Base-by-base conservation (phyloP, 2,113 vertebrate species). In the Burhinus oedicnemus region DNA sequence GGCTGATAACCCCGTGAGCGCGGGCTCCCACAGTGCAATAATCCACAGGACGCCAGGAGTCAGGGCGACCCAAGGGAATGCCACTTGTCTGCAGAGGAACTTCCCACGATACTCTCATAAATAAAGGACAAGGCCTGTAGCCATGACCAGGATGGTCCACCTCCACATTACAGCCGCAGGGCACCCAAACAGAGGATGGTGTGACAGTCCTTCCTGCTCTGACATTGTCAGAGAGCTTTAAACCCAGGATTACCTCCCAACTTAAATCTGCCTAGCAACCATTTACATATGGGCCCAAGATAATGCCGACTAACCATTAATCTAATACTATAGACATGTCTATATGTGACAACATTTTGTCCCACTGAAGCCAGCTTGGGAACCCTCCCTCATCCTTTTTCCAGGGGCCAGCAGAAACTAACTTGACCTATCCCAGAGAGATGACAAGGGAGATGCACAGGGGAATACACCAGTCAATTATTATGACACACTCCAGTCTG, bases 171-270 rank as follows among this genome's bases (percentile, higher is more conserved):
- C 16, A 45, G 54, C 40, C 1, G 3, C 76, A 22, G 49, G 54
- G 14, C 40, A 30, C 18, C 32, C 30, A 13, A 15, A 47, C 0
- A 1, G n/a, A 87, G 44, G 1, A 0, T 0, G 1, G 6, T 12
- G 11, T 11, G 82, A 18, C 19, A n/a, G 34, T 7, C 8, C 23
- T 4, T 70, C 40, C 30, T 34, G 57, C 34, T 52, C 82, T 57
- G 70, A 30, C 45, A 25, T 1, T 72, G 57, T 22, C 57, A 42
- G 57, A 58, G 32, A 68, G 9, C 44, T 17, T 16, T 65, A 77
- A 78, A 44, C 20, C 22, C n/a, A 58, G n/a, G 45, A 84, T 71
- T 72, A 72, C 32, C 15, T 76, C 42, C 44, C 40, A 88, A 70
- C 69, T 9, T 40, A 32, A 88, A 62, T 47, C 45, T 32, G 45